These are phyloP conservation scores for Genyomyrus donnyi DNA, from an alignment of 2,113 vertebrate genomes.

Conservation along the genomic window DNA sequence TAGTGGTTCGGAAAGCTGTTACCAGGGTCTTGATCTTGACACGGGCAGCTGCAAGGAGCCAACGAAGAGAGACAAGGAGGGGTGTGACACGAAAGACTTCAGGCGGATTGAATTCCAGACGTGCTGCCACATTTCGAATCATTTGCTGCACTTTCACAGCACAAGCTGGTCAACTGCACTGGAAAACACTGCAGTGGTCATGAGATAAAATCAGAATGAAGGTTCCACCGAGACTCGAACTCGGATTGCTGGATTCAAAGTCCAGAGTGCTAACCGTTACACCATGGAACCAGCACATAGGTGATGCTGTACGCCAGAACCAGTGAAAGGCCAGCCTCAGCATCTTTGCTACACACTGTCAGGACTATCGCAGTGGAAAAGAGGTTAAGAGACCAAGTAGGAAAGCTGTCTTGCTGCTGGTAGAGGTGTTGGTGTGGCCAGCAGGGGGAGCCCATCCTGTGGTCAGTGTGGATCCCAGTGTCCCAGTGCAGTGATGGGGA, in stretches of 20 bases:
- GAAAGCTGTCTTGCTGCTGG: neutral
- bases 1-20: neutral
- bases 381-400: neutral
- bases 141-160: neutral
- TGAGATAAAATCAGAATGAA: neutral
- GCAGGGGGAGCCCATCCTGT: neutral
- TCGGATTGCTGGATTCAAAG: conserved; percentile 73
- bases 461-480: neutral
- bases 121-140: neutral
- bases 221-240: conserved; percentile 70
- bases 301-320: neutral
- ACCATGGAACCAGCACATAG: conserved; percentile 58
- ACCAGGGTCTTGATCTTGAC: neutral
- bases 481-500: neutral
- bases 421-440: neutral
- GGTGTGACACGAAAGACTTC: neutral
- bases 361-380: neutral
- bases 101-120: neutral
- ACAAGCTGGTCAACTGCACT: neutral
- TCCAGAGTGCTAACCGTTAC: conserved; percentile 77
- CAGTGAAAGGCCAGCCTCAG: no score
- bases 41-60: no score
- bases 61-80: neutral
- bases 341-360: neutral
- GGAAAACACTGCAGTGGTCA: neutral